phyloP scores from a whole-genome alignment of 2,888 invertebrate species.

The Eupithecia pulchellata region DNA sequence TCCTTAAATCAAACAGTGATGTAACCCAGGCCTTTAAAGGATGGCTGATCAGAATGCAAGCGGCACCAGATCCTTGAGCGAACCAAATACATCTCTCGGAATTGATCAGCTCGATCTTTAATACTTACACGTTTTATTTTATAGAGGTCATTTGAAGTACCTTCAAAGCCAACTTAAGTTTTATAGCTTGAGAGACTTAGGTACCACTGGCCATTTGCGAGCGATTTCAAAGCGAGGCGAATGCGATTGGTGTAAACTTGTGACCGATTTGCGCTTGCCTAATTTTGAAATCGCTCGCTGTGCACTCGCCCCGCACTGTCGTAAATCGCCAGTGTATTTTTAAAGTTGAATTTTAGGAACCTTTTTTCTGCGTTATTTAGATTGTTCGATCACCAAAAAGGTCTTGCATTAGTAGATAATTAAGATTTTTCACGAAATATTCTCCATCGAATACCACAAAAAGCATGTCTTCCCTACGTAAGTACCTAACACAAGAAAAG shows the following conservation, averaged over 20 bases:
- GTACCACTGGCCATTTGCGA: too few species aligned
- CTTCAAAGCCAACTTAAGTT: slow-evolving; percentile 51
- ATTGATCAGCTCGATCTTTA: slow-evolving; percentile 63
- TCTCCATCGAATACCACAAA: slow-evolving; percentile 1
- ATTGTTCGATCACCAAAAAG: background rate
- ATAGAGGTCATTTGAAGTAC: slow-evolving; percentile 69
- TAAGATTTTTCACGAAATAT: too few species aligned
- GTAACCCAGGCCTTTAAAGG: slow-evolving; percentile 72
- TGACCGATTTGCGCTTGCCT: too few species aligned
- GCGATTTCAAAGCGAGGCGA: too few species aligned
- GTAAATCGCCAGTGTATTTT: too few species aligned
- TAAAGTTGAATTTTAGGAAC: too few species aligned
- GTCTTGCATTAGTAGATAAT: too few species aligned
- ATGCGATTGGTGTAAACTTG: too few species aligned
- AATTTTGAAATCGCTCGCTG: too few species aligned
- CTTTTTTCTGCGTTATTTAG: background rate
- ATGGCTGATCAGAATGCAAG: slow-evolving; percentile 64
- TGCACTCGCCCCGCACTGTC: too few species aligned
- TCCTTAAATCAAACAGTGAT: slow-evolving; percentile 72
- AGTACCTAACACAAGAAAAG: slow-evolving; percentile 46
- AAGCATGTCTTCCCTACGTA: background rate
- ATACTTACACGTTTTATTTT: slow-evolving; percentile 61
- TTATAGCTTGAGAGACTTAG: slow-evolving; percentile 72
- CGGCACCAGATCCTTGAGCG: slow-evolving; percentile 67
- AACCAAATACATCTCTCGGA: slow-evolving; percentile 63